Conservation (phyloP, 1,140 invertebrate species). For the Achroia grisella region DNA sequence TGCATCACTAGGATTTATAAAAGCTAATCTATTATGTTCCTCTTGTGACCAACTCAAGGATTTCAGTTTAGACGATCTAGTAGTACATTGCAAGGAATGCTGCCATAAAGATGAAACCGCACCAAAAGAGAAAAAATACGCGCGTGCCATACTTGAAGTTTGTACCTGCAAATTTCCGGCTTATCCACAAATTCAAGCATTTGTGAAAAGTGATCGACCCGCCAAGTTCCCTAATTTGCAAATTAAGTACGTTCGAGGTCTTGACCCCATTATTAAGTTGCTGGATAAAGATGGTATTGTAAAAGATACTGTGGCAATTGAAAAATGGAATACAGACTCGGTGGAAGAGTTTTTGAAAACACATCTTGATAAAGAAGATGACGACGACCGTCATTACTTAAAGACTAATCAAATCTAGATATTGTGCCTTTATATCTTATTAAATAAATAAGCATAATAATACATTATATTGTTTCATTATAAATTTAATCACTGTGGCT, state of each 20-base stretch:
- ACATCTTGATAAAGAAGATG: constrained; percentile 78
- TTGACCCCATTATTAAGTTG: constrained; percentile 94
- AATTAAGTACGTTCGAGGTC: constrained; percentile 91
- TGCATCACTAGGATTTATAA: constrained; percentile 88
- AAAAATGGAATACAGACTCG: constrained; percentile 97
- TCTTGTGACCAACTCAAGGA: constrained; percentile 89
- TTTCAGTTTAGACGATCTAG: constrained; percentile 81
- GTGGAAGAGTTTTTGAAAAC: constrained; percentile 95
- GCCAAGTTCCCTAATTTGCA: constrained; percentile 90
- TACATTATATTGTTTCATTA: no score
- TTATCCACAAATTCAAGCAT: constrained; percentile 97
- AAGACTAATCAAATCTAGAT: constrained; percentile 76
- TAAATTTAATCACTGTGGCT: no score
- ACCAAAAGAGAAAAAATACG: constrained; percentile 81
- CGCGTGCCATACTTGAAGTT: constrained; percentile 91
- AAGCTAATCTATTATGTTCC: constrained; percentile 89
- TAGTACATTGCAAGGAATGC: constrained; percentile 83
- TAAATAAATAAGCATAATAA: no score
- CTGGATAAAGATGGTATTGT: constrained; percentile 88
- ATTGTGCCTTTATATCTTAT: not conserved
- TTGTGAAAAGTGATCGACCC: constrained; percentile 91
- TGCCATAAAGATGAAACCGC: constrained; percentile 79
- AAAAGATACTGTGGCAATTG: constrained; percentile 91
- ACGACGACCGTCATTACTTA: constrained; percentile 75
- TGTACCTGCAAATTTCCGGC: constrained; percentile 96